phyloP scores from a whole-genome alignment of 2,797 vertebrate species.

The Anabas testudineus region DNA sequence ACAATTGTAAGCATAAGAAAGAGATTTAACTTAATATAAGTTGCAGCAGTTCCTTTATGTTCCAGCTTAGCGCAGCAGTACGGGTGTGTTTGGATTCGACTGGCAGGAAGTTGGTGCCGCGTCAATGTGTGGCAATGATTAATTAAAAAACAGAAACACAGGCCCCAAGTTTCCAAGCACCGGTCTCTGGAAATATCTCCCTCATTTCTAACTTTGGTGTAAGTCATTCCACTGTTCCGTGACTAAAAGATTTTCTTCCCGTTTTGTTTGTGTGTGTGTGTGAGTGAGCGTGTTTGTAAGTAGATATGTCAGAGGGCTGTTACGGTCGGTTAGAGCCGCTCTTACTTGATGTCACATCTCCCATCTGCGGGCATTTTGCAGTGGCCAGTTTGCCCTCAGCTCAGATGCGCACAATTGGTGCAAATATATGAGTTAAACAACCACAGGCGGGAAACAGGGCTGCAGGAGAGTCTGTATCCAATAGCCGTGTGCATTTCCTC shows the following conservation, averaged over 20 bases:
- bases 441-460: slow-evolving; percentile 32
- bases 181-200: slow-evolving; percentile 33
- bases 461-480: slow-evolving; percentile 30
- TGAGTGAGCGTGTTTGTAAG: slow-evolving; percentile 42
- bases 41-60: slow-evolving; percentile 44
- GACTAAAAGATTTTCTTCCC: slow-evolving; percentile 50
- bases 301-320: slow-evolving; percentile 64
- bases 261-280: slow-evolving; percentile 31
- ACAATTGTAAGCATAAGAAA: slow-evolving; percentile 46
- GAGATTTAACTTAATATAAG: slow-evolving; percentile 61
- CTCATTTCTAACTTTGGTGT: slow-evolving; percentile 43
- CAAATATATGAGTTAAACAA: slow-evolving; percentile 36
- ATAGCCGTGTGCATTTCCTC: slow-evolving; percentile 36
- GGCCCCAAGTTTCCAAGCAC: slow-evolving; percentile 17
- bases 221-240: slow-evolving; percentile 21
- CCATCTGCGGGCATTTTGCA: slow-evolving; percentile 52
- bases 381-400: slow-evolving; percentile 44
- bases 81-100: slow-evolving; percentile 9
- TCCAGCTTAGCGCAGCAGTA: slow-evolving; percentile 13
- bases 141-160: slow-evolving; percentile 50
- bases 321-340: slow-evolving; percentile 64
- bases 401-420: slow-evolving; percentile 49
- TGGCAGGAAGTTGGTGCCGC: slow-evolving; percentile 25
- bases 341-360: slow-evolving; percentile 66
- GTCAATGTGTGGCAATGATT: slow-evolving; percentile 35